These are phyloP conservation scores for Rhagoletis pomonella DNA, from an alignment of 1,140 invertebrate genomes.

Conservation along the genomic window DNA sequence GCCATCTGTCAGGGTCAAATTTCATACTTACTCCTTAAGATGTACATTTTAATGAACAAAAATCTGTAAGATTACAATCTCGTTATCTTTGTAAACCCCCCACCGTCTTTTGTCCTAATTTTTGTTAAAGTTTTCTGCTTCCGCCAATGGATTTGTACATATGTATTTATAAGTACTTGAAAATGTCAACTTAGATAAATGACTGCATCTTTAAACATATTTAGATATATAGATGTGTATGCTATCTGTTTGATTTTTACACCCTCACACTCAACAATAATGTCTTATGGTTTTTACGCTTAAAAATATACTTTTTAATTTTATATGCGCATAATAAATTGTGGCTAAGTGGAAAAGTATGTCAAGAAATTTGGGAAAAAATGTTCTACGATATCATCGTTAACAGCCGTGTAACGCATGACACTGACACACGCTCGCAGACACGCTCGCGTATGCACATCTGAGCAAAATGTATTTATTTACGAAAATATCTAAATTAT, in stretches of 20 bases:
- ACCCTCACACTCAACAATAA: background rate
- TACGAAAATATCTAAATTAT: background rate
- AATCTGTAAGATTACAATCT: too few relatives aligned
- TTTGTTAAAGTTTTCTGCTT: too few relatives aligned
- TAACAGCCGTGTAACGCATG: too few relatives aligned
- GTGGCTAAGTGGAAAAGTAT: constrained; percentile 64
- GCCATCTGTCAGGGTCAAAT: too few relatives aligned
- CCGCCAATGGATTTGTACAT: background rate
- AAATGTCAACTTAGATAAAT: background rate
- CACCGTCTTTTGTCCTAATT: too few relatives aligned
- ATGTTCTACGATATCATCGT: background rate
- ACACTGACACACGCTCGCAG: too few relatives aligned
- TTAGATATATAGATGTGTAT: background rate
- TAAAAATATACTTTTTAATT: constrained; percentile 72
- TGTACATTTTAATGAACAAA: too few relatives aligned
- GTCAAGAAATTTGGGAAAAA: constrained; percentile 1
- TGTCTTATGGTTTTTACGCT: constrained; percentile 50
- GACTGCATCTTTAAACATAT: too few relatives aligned
- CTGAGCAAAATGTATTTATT: too few relatives aligned
- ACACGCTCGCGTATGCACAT: too few relatives aligned
- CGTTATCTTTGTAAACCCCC: too few relatives aligned
- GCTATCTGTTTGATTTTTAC: background rate
- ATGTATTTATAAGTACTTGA: background rate
- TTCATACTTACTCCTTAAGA: too few relatives aligned
- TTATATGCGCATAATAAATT: constrained; percentile 72